A percentile compares a stretch with the other conserved stretches of the same genome.
phyloP scores from a whole-genome alignment of 1,140 invertebrate species.

The Drosophila orena region DNA sequence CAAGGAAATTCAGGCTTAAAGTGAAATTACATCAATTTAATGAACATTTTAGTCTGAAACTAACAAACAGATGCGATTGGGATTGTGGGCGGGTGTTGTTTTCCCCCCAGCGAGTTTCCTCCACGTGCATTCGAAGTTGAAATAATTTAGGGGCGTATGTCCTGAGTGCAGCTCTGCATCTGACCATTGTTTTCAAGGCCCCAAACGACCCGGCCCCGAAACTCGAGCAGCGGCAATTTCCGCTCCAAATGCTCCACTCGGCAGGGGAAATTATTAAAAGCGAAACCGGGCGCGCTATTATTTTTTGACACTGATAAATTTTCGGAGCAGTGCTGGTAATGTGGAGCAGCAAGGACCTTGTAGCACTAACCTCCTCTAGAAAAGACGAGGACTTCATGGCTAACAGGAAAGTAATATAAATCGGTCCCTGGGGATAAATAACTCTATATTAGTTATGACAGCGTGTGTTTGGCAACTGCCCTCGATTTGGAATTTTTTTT shows the following conservation, averaged over 20 bases:
- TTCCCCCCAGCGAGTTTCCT: slow-evolving; percentile 14
- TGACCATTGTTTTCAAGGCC: slow-evolving; percentile 71
- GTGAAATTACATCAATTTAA: slow-evolving; percentile 70
- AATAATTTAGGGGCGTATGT: slow-evolving; percentile 55
- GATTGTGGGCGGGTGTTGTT: slow-evolving; percentile 3
- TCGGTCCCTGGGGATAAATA: slow-evolving; percentile 78
- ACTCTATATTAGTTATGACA: slow-evolving; percentile 82
- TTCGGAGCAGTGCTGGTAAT: slow-evolving; percentile 31
- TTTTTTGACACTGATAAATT: slow-evolving; percentile 83
- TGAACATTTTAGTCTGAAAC: slow-evolving; percentile 59
- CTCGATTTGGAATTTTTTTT: slow-evolving; percentile 9
- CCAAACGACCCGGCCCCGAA: slow-evolving; percentile 33
- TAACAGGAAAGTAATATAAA: slow-evolving; percentile 80
- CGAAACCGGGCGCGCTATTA: slow-evolving; percentile 80
- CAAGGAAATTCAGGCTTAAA: slow-evolving; percentile 14
- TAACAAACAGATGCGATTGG: slow-evolving; percentile 9
- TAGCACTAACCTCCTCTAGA: slow-evolving; percentile 56
- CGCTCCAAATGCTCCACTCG: slow-evolving; percentile 74
- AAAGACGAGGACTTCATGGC: slow-evolving; percentile 41
- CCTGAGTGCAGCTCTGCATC: slow-evolving; percentile 19
- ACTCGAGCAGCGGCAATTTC: slow-evolving; percentile 76
- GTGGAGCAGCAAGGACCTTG: slow-evolving; percentile 60
- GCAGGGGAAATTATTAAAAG: slow-evolving; percentile 82
- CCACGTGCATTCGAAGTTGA: slow-evolving; percentile 23
- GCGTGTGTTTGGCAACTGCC: slow-evolving; percentile 54